phyloP scores from a whole-genome alignment of 2,113 vertebrate species.

The Leptodactylus fuscus region DNA sequence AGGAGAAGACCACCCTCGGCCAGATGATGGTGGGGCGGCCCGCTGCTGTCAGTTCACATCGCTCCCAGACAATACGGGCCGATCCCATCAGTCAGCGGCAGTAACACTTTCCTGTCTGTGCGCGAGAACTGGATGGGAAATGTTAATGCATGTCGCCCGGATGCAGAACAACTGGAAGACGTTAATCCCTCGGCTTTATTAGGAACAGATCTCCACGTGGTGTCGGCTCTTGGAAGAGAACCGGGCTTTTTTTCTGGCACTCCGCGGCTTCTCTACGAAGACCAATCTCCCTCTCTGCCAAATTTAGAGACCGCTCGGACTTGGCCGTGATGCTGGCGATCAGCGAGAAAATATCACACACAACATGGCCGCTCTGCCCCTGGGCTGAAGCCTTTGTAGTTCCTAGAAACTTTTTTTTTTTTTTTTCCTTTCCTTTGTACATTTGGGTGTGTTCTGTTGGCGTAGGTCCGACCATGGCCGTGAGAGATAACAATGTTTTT shows the following conservation, averaged over 20 bases:
- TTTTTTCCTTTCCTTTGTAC: not conserved
- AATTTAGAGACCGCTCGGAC: no score
- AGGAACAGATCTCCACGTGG: not conserved
- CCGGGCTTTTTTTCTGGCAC: not conserved
- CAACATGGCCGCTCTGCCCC: not conserved
- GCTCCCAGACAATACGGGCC: no score
- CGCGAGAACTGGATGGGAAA: not conserved
- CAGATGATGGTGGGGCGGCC: not conserved
- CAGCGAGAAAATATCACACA: not conserved
- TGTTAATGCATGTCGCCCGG: not conserved
- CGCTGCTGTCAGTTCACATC: not conserved
- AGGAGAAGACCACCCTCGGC: constrained; percentile 9
- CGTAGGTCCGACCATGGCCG: not conserved
- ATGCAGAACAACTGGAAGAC: not conserved
- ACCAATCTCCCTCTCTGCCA: no score
- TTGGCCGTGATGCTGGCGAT: no score
- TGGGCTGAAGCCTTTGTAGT: no score
- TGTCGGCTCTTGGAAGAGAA: not conserved
- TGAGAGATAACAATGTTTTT: not conserved
- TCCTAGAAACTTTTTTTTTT: no score
- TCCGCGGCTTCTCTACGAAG: no score
- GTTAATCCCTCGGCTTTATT: not conserved
- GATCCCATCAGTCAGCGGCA: not conserved
- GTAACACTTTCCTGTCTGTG: not conserved
- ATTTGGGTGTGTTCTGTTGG: not conserved